Base-by-base conservation (phyloP, 2,888 invertebrate genomes). In the Coelinius sp. region DNA sequence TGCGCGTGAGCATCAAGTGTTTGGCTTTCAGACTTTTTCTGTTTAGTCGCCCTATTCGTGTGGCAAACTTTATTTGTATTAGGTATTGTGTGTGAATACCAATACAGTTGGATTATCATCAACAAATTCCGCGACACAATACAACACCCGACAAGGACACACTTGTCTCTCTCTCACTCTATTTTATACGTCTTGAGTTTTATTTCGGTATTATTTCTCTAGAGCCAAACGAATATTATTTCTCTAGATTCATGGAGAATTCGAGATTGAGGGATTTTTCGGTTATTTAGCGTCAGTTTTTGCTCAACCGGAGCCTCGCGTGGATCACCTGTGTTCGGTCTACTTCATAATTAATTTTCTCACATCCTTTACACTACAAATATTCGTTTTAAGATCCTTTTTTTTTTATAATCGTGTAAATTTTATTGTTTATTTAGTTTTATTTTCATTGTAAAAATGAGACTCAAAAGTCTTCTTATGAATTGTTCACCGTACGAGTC, bases 281-380 rank as follows among this genome's bases (percentile, higher is more conserved):
- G 10, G 7, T 7, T 38, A 63, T 38, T 35, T 63, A 59, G 10
- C 22, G 20, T 14, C 31, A 67, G 52, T 52, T 67, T 53, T 38
- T 53, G 38, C 67, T 64, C 49, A 31, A 49, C 46, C 65, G 14
- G 25, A 46, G 44, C 63, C 4, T 38, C 64, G 41, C 25, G 24
- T 24, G 20, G 20, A 6, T 46, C 59, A 14, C 24, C 14, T 14
- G 6, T 1, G 17, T n/a, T n/a, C n/a, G n/a, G n/a, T n/a, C n/a
- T n/a, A n/a, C n/a, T n/a, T n/a, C n/a, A n/a, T n/a, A n/a, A n/a
- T n/a, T n/a, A n/a, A n/a, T n/a, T n/a, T n/a, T n/a, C 12, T 52
- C 17, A n/a, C 2, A 1, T 10, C 52, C 8, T 24, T 20, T 22
- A n/a, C 25, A 25, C 8, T 59, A 6, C 31, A n/a, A 35, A 17